Evolutionary conservation across 2,113 vertebrate genomes (phyloP).

Genomic region (Peromyscus polionotus): DNA sequence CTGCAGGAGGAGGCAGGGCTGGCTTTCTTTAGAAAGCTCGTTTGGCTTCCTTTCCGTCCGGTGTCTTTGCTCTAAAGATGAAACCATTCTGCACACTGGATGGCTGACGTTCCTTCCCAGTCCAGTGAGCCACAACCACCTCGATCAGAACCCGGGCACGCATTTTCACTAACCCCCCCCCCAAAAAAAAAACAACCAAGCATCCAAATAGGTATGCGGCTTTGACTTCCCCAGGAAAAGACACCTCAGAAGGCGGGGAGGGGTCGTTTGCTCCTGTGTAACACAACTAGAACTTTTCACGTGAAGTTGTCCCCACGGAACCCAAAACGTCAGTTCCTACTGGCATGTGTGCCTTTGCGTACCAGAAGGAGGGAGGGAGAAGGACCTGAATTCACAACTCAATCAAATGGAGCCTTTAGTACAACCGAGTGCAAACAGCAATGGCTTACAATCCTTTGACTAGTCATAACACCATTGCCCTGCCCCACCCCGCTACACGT

Average conservation of each 20-base stretch:
- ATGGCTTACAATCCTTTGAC: slow-evolving; percentile 63
- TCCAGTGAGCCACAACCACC: slow-evolving; percentile 43
- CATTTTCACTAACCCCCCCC: background rate
- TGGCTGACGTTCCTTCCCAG: background rate
- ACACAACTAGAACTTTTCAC: slow-evolving; percentile 4
- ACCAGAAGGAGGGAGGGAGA: background rate
- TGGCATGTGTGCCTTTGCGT: background rate
- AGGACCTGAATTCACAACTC: slow-evolving; percentile 14
- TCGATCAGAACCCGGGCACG: background rate
- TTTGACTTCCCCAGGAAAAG: background rate
- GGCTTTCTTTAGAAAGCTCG: background rate
- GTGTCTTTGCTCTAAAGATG: background rate
- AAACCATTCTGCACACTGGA: background rate
- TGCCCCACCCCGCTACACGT: too few relatives aligned
- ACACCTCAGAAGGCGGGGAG: background rate
- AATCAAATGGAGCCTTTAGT: slow-evolving; percentile 15
- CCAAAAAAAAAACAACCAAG: background rate
- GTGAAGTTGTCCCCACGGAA: background rate
- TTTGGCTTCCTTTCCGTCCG: background rate
- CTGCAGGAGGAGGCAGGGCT: background rate
- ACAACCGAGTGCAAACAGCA: slow-evolving; percentile 34
- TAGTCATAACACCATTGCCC: slow-evolving; percentile 44
- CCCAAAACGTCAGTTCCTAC: slow-evolving; percentile 18
- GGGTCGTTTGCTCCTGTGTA: background rate
- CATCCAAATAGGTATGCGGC: background rate